These are phyloP conservation scores for Dione juno DNA, from an alignment of 2,888 invertebrate genomes.

Conservation along the genomic window DNA sequence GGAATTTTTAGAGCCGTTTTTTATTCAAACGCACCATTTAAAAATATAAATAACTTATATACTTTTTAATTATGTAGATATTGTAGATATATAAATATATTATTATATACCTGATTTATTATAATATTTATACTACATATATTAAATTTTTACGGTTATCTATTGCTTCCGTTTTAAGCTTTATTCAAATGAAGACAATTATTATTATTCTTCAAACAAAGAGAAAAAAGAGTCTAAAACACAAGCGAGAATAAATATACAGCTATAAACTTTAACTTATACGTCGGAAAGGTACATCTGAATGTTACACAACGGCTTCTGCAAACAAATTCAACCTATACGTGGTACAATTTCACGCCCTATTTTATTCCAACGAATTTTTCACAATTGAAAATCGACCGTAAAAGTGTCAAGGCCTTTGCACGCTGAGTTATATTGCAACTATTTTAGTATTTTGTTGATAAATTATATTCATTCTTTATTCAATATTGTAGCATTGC, in stretches of 20 bases:
- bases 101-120: no score
- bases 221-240: background rate
- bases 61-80: no score
- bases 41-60: background rate
- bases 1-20: no score
- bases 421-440: conserved; percentile 67
- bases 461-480: conserved; percentile 70
- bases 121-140: no score
- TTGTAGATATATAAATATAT: no score
- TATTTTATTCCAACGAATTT: conserved; percentile 75
- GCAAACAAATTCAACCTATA: conserved; percentile 78
- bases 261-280: conserved; percentile 49
- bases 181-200: background rate
- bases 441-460: conserved; percentile 66
- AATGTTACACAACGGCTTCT: conserved; percentile 68
- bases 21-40: no score
- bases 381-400: conserved; percentile 73
- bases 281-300: conserved; percentile 63
- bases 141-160: background rate
- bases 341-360: conserved; percentile 77
- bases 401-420: conserved; percentile 64
- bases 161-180: background rate
- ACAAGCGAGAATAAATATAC: conserved; percentile 3
- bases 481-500: conserved; percentile 64
- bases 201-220: background rate